phyloP scores from a whole-genome alignment of 1,140 invertebrate genomes.

The Caerostris darwini region DNA sequence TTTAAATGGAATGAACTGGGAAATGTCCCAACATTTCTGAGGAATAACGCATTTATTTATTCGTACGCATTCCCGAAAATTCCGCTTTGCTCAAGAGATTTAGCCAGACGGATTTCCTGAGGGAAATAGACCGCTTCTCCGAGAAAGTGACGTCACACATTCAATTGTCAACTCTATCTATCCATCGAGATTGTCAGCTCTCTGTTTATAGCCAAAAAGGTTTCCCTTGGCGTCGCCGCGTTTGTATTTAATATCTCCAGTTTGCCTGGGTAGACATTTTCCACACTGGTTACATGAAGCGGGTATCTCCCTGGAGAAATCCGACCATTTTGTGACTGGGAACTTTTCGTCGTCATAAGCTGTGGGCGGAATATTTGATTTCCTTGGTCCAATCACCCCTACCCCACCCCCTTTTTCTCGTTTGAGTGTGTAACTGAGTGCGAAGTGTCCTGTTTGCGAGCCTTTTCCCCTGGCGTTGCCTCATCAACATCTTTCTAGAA shows the following conservation, averaged over 20 bases:
- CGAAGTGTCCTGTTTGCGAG: constrained; percentile 61
- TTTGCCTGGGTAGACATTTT: constrained; percentile 65
- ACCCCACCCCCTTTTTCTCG: constrained; percentile 21
- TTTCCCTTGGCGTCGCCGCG: constrained; percentile 30
- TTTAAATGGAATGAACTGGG: constrained; percentile 27
- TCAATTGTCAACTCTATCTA: constrained; percentile 62
- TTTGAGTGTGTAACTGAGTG: constrained; percentile 67
- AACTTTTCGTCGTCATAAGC: constrained; percentile 59
- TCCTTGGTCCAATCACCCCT: constrained; percentile 16
- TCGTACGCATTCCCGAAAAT: not conserved
- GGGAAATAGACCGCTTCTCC: constrained; percentile 42
- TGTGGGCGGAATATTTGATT: constrained; percentile 60
- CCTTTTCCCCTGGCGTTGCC: constrained; percentile 16
- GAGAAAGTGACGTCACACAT: constrained; percentile 47
- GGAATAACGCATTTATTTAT: constrained; percentile 44
- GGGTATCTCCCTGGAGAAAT: constrained; percentile 43
- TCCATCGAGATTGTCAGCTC: constrained; percentile 56
- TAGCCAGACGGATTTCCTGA: constrained; percentile 49
- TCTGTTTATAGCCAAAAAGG: constrained; percentile 62
- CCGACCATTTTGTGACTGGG: constrained; percentile 53
- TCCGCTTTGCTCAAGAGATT: constrained; percentile 1
- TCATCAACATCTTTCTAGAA: constrained; percentile 49
- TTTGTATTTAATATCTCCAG: constrained; percentile 68
- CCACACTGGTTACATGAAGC: constrained; percentile 39
- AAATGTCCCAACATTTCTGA: constrained; percentile 1